Percentiles rank a stretch among this genome's conserved stretches.
These are phyloP conservation scores for Porites divaricata DNA, from an alignment of 92 coral and sea anemone genomes.

Conservation along the genomic window DNA sequence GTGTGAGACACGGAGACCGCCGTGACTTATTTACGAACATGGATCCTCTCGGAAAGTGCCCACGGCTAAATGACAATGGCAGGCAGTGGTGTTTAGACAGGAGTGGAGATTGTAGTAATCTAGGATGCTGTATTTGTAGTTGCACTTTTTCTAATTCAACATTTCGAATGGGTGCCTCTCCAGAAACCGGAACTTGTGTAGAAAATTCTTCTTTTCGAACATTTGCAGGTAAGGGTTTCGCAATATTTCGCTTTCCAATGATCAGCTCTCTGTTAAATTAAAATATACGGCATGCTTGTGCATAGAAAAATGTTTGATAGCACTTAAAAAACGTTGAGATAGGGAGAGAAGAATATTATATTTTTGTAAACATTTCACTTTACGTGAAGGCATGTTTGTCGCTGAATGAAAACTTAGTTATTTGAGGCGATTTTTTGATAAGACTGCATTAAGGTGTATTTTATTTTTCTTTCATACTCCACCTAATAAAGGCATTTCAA, in stretches of 20 bases:
- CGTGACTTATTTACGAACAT: slow-evolving; percentile 21
- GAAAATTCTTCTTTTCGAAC: background rate
- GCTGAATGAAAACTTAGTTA: background rate
- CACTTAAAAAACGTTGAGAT: background rate
- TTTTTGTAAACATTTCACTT: background rate
- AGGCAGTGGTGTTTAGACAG: slow-evolving; percentile 16
- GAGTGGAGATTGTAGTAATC: slow-evolving; percentile 4
- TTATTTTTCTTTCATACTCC: background rate
- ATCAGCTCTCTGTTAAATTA: background rate
- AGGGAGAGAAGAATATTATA: background rate
- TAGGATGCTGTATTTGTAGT: slow-evolving; percentile 33
- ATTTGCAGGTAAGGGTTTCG: slow-evolving; percentile 23
- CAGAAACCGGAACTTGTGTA: background rate
- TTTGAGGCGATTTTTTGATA: background rate
- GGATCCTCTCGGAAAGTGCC: slow-evolving; percentile 19
- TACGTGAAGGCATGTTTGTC: background rate
- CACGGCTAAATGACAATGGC: slow-evolving; percentile 9
- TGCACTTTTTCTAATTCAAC: slow-evolving; percentile 14
- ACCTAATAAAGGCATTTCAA: background rate
- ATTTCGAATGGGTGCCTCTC: slow-evolving; percentile 9
- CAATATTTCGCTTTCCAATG: background rate
- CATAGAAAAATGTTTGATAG: background rate
- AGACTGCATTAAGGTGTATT: background rate
- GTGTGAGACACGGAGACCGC: background rate
- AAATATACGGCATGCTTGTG: background rate